Percentiles rank a stretch among this genome's conserved stretches.
Conservation (phyloP, 2,113 vertebrate species). For the Sialia sialis region DNA sequence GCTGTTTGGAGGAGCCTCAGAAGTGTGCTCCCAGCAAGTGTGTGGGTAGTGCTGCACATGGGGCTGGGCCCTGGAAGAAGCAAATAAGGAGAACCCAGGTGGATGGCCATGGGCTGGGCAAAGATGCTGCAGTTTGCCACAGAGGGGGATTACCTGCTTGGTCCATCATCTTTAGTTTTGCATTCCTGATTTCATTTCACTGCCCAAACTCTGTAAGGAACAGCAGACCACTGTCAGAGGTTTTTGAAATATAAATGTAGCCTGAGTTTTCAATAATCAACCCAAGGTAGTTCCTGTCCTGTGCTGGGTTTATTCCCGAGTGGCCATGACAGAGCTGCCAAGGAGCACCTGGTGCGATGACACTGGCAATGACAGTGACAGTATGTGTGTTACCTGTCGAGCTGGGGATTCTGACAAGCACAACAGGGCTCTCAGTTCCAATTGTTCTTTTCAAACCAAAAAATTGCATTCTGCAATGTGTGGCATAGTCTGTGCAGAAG, state of each 20-base stretch:
- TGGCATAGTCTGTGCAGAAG: neutral
- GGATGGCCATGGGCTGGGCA: neutral
- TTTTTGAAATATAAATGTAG: neutral
- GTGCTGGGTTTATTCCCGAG: neutral
- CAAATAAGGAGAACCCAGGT: neutral
- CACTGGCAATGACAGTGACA: neutral
- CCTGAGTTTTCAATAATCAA: neutral
- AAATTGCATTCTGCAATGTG: neutral
- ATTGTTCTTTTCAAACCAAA: neutral
- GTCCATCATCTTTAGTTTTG: neutral
- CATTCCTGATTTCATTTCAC: neutral
- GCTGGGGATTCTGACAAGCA: neutral
- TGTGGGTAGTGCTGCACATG: neutral
- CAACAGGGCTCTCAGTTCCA: rapidly evolving
- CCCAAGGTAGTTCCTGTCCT: neutral
- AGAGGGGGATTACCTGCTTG: neutral
- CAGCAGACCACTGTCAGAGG: neutral
- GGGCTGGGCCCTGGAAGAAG: neutral
- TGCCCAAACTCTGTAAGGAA: neutral
- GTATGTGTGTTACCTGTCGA: rapidly evolving
- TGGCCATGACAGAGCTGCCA: rapidly evolving
- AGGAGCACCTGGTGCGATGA: rapidly evolving
- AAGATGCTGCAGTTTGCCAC: neutral
- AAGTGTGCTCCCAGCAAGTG: neutral
- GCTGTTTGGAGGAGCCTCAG: neutral